Percentiles rank a stretch among this genome's conserved stretches.
phyloP scores from a whole-genome alignment of 2,797 vertebrate genomes.

The Catamblyrhynchus diadema region DNA sequence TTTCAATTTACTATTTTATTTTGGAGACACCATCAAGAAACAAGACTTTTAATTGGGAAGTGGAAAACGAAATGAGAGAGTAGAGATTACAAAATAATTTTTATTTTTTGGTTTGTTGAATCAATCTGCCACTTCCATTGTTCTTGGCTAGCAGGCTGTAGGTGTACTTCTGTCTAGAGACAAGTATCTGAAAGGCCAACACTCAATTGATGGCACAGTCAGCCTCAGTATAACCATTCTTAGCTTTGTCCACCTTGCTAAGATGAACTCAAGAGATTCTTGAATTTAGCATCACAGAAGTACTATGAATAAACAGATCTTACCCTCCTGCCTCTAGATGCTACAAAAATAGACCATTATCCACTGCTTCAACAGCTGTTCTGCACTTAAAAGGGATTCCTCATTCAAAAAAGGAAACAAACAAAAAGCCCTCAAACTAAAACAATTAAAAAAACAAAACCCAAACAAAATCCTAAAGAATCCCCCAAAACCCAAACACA shows the following conservation, averaged over 20 bases:
- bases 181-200: neutral
- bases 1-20: neutral
- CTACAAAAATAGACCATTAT: neutral
- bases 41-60: neutral
- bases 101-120: neutral
- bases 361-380: neutral
- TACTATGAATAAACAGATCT: neutral
- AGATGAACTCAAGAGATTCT: neutral
- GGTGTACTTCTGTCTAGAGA: neutral
- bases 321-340: neutral
- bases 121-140: neutral
- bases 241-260: neutral
- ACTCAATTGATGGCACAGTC: neutral
- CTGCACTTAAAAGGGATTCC: neutral
- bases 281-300: neutral
- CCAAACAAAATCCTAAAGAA: neutral
- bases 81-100: neutral
- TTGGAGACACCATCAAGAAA: neutral
- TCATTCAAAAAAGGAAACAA: neutral
- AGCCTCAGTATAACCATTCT: neutral
- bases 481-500: fast-evolving
- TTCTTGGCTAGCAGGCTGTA: neutral
- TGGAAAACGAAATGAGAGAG: neutral
- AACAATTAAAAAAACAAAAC: neutral
- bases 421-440: neutral